These are phyloP conservation scores for Micrasema minimum DNA, from an alignment of 1,140 invertebrate species.

Conservation along the genomic window DNA sequence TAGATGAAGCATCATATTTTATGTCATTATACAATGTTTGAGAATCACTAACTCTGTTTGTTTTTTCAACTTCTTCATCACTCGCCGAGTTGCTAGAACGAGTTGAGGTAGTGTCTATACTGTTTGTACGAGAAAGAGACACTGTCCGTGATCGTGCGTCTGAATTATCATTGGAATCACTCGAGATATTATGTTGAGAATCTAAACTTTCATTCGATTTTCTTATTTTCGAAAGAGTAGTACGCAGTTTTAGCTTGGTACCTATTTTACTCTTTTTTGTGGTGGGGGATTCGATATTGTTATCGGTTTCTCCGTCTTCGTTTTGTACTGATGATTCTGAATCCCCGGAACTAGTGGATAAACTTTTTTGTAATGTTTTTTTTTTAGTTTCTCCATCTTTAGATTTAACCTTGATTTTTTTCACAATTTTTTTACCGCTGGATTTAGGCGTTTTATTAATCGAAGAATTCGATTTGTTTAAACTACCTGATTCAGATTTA, in stretches of 20 bases:
- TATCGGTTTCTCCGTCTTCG: slow-evolving; percentile 28
- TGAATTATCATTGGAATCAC: slow-evolving; percentile 42
- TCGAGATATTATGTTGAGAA: slow-evolving; percentile 27
- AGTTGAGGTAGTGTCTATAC: slow-evolving; percentile 61
- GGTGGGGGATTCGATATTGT: slow-evolving; percentile 35
- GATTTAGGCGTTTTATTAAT: slow-evolving; percentile 62
- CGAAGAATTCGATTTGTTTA: slow-evolving; percentile 63
- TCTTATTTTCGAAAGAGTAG: slow-evolving; percentile 56
- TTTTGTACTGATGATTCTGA: slow-evolving; percentile 58
- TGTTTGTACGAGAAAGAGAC: slow-evolving; percentile 60
- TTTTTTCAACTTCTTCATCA: slow-evolving; percentile 60
- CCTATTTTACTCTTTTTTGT: slow-evolving; percentile 54
- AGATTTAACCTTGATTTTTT: slow-evolving; percentile 57
- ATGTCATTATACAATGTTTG: slow-evolving; percentile 54
- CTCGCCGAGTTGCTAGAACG: slow-evolving; percentile 63
- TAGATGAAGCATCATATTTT: slow-evolving; percentile 58
- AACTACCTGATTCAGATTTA: slow-evolving; percentile 64
- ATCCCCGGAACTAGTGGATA: slow-evolving; percentile 68
- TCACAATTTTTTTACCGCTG: slow-evolving; percentile 49
- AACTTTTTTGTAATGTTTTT: slow-evolving; percentile 60
- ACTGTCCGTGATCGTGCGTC: slow-evolving; percentile 55
- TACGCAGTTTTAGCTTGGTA: slow-evolving; percentile 43
- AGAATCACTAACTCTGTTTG: slow-evolving; percentile 40
- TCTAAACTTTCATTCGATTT: slow-evolving; percentile 31
- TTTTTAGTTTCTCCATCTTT: slow-evolving; percentile 60